Base-by-base conservation (phyloP, 1,140 invertebrate species). In the Platyura marginata region DNA sequence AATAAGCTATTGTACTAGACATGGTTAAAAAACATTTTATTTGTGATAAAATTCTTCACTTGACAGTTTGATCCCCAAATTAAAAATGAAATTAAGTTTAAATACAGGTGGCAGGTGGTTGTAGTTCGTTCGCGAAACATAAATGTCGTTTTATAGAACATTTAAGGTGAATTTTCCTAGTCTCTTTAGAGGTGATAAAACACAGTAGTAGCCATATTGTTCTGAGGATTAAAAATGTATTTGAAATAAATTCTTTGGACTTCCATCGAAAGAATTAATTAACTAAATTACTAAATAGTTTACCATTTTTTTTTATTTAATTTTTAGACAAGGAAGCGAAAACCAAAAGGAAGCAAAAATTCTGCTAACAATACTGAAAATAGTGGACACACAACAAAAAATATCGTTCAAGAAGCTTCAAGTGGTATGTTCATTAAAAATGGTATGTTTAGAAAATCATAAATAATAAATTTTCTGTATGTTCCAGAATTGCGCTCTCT, bases 311-410 rank as follows among this genome's bases (percentile, higher is more conserved):
- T 22, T 20, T 48, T 44, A 18, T 43, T 35, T 45, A 29, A 48
- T 44, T 67, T 68, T 46, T 72, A 91, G 72, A 94, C 88, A 21
- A 68, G 91, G 39, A 95, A 95, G 57, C 68, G 92, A 33, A 93
- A 93, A 60, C 84, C 86, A 0, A 89, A 88, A 60, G 75, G 72
- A 33, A 74, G 69, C 35, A 69, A 68, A 49, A 66, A 68, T 15
- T 47, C 55, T 22, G 44, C 34, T 25, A 39, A 39, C 20, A 40
- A n/a, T 40, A 18, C 16, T 37, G 19, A 15, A n/a, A n/a, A n/a
- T n/a, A n/a, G n/a, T n/a, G n/a, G n/a, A n/a, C n/a, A n/a, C n/a
- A n/a, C n/a, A n/a, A 13, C 6, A 29, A 29, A 29, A 13, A 29
- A 29, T 13, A 29, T 29, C 25, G 25, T 29, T 37, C 35, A 37